Conservation (phyloP, 2,888 invertebrate genomes). For the Yponomeuta malinellus region DNA sequence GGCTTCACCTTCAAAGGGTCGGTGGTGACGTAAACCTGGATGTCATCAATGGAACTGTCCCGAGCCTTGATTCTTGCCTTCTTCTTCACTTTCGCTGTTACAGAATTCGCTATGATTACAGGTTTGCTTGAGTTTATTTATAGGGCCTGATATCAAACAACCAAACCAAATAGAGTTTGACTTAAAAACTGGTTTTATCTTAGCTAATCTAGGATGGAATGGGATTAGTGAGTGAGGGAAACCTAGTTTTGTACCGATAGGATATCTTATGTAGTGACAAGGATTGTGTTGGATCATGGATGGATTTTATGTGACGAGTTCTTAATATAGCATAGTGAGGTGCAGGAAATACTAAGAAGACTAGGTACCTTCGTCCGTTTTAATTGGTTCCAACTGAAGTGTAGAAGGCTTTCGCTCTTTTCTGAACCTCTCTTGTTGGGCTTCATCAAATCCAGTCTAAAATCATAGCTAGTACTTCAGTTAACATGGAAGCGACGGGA, state of each 20-base stretch:
- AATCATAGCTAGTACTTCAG: conserved; percentile 16
- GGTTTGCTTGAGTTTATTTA: conserved; percentile 1
- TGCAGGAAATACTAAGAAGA: no score
- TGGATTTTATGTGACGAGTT: no score
- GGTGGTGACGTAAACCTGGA: conserved; percentile 18
- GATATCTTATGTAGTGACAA: no score
- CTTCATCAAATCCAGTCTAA: conserved; percentile 70
- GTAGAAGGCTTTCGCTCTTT: conserved; percentile 42
- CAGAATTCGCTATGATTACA: background rate
- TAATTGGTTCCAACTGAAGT: conserved; percentile 45
- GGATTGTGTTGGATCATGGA: no score
- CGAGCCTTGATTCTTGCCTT: conserved; percentile 40
- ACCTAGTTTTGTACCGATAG: no score
- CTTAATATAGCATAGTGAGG: no score
- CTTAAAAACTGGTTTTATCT: no score
- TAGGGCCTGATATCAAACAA: no score
- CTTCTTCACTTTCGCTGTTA: conserved; percentile 33
- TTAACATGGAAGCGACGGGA: no score
- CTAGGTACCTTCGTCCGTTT: conserved; percentile 31
- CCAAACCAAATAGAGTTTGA: no score
- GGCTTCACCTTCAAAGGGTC: conserved; percentile 64
- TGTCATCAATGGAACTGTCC: conserved; percentile 27
- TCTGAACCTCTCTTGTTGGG: conserved; percentile 59
- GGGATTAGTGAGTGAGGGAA: no score
- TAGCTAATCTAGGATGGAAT: no score